These are phyloP conservation scores for Pogoniulus pusillus DNA, from an alignment of 2,797 vertebrate species.

Conservation along the genomic window DNA sequence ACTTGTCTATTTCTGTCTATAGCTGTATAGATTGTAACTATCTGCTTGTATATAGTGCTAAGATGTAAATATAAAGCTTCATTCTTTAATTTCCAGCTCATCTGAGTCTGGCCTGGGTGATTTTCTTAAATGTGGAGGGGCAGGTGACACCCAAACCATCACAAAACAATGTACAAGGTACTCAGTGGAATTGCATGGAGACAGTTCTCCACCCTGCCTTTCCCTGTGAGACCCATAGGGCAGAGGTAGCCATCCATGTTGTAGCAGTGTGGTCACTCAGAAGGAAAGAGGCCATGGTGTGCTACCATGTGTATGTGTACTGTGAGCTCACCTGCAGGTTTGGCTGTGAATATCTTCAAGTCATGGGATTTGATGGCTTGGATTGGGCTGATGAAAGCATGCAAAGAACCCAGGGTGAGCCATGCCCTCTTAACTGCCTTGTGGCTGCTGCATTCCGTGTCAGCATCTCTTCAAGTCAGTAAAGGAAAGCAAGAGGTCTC, in stretches of 20 bases:
- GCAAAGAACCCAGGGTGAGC: background rate
- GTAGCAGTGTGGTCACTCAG: background rate
- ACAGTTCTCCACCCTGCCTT: background rate
- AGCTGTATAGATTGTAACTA: no score
- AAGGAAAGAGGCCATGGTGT: background rate
- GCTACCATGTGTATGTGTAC: fast-evolving
- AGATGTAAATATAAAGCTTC: no score
- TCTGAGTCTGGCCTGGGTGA: no score
- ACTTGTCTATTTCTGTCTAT: no score
- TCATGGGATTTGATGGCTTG: background rate
- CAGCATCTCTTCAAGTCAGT: background rate
- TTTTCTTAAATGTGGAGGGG: no score
- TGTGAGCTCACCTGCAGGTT: background rate
- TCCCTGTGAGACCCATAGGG: fast-evolving
- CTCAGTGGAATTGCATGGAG: background rate
- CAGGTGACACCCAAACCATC: no score
- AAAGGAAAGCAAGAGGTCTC: background rate
- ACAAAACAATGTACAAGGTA: background rate
- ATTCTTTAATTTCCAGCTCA: no score
- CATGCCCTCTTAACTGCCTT: background rate
- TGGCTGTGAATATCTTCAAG: background rate
- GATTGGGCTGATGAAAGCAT: background rate
- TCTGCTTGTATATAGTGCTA: no score
- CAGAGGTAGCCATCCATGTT: background rate
- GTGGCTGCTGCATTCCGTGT: background rate